Base-by-base conservation (phyloP, 2,113 vertebrate species). In the Gymnogyps californianus region DNA sequence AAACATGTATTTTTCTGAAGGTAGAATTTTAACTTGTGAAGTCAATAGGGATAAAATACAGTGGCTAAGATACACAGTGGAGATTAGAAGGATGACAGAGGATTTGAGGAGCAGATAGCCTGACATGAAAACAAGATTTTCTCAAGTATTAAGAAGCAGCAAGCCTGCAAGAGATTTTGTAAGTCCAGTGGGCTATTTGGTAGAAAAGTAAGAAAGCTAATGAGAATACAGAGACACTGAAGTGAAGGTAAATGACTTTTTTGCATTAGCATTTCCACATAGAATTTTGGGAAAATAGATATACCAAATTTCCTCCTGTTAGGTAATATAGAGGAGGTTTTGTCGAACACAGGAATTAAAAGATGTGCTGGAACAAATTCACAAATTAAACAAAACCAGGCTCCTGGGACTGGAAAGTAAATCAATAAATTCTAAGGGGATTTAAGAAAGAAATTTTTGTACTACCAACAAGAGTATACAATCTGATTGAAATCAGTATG, bases 11-110 rank as follows among this genome's bases (percentile, higher is more conserved):
- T 93, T 94, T 96, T 81, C 66, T 91, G 84, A 87, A 89, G 59
- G 82, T 83, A 46, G 65, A 90, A 85, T 93, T 95, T 80, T 89
- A 91, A 90, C 81, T 86, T 52, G 51, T 47, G 87, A 96, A 91
- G 89, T 74, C 78, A 88, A 40, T 13, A 87, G 65, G 89, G 79
- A 95, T 97, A 94, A 97, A 94, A 88, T 44, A 22, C 58, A 64
- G 78, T 96, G 91, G 84, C 87, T 96, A 58, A 96, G 76, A 91
- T 59, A 36, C 67, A 84, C 51, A 83, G 71, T 47, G 38, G 87
- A 97, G 96, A 97, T 97, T 97, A 96, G 87, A 87, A 96, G 95
- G 96, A 94, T 96, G 94, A 97, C 93, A 97, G 75, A 93, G 93
- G 96, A 96, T 97, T 97, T 96, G 87, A 86, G 82, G 55, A 90